phyloP scores from a whole-genome alignment of 2,113 vertebrate genomes.

The Macrotis lagotis region DNA sequence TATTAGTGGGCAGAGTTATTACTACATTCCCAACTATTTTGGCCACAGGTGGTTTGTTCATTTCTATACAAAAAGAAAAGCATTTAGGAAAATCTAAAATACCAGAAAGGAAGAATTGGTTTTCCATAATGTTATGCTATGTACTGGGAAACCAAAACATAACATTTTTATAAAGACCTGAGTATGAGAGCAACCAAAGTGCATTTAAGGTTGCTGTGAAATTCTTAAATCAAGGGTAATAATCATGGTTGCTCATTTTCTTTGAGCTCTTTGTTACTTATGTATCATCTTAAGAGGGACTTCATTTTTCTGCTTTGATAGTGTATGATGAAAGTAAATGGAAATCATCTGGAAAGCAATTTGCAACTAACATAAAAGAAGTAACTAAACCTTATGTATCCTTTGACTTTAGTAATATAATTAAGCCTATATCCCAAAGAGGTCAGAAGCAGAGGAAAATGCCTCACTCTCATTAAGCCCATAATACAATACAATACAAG shows the following conservation, averaged over 20 bases:
- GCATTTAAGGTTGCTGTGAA: background rate
- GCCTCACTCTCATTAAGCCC: background rate
- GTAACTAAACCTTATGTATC: background rate
- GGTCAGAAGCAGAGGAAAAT: background rate
- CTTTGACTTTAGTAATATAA: background rate
- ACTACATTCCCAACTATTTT: conserved; percentile 88
- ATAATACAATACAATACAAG: background rate
- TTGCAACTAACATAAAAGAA: background rate
- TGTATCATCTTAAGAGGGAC: background rate
- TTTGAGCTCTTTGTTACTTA: background rate
- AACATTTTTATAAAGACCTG: background rate
- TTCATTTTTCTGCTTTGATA: background rate
- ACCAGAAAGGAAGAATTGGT: conserved; percentile 18
- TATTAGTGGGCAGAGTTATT: conserved; percentile 89
- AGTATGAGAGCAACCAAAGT: background rate
- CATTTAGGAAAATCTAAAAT: conserved; percentile 23
- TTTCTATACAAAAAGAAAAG: conserved; percentile 84
- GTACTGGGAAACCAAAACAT: background rate
- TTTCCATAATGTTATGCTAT: background rate
- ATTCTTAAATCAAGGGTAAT: background rate
- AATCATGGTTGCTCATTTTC: background rate
- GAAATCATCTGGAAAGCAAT: background rate
- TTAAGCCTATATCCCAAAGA: background rate
- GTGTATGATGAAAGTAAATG: background rate
- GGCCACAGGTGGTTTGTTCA: conserved; percentile 91